Conservation (phyloP, 1,140 invertebrate species). For the Diuraphis noxia region DNA sequence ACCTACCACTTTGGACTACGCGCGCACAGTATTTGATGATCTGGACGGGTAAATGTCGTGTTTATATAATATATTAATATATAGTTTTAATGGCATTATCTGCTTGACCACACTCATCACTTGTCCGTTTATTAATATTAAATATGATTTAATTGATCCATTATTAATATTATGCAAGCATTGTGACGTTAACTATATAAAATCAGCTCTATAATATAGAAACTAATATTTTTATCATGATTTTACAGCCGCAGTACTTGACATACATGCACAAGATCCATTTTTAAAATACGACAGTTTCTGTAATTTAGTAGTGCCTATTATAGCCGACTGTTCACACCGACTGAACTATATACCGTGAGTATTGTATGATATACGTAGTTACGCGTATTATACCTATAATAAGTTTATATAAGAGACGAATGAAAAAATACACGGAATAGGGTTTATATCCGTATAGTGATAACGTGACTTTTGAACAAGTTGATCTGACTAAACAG, state of each 20-base stretch:
- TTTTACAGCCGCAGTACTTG: neutral
- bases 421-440: neutral
- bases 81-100: neutral
- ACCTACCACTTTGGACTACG: neutral
- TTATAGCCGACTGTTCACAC: neutral
- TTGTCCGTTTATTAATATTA: neutral
- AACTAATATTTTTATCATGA: neutral
- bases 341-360: neutral
- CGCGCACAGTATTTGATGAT: neutral
- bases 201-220: neutral
- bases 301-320: neutral
- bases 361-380: neutral
- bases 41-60: neutral
- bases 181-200: neutral
- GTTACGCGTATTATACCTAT: neutral
- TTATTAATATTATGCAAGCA: too few species aligned
- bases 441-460: neutral
- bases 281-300: neutral
- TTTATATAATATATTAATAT: neutral
- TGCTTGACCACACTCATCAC: neutral
- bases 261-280: neutral
- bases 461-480: neutral
- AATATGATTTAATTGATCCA: neutral
- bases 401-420: neutral
- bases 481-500: conserved; percentile 13